Conservation (phyloP, 2,113 vertebrate species). For the Dermatemys mawii region DNA sequence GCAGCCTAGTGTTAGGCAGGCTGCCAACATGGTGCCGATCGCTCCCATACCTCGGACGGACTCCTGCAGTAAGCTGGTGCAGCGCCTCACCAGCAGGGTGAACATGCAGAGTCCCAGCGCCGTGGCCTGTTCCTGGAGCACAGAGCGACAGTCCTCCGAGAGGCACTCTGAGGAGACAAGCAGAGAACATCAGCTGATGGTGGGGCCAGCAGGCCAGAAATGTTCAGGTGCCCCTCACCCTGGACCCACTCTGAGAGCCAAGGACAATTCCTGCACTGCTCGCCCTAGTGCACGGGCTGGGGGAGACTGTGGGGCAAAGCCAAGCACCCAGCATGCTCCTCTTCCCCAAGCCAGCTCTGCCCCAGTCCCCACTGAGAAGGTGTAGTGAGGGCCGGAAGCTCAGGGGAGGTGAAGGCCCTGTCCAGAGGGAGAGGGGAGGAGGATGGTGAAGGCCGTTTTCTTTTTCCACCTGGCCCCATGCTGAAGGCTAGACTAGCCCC, state of each 20-base stretch:
- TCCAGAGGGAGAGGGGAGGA: rapidly evolving
- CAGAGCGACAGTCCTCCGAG: constrained; percentile 85
- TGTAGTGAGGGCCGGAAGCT: not conserved
- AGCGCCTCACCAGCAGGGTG: constrained; percentile 89
- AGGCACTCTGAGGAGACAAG: constrained; percentile 73
- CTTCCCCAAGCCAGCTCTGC: too few relatives aligned
- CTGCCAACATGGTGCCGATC: not conserved
- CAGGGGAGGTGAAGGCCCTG: not conserved
- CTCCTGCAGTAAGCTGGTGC: constrained; percentile 87
- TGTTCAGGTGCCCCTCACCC: not conserved
- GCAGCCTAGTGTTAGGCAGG: too few relatives aligned
- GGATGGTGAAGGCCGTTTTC: not conserved
- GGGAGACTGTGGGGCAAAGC: not conserved
- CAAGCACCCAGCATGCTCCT: not conserved
- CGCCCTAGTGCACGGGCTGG: not conserved
- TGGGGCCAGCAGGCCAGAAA: not conserved
- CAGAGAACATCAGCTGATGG: not conserved
- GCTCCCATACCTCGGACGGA: constrained; percentile 82
- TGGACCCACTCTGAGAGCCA: not conserved
- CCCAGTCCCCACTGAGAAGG: not conserved
- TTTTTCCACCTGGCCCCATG: not conserved
- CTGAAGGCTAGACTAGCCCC: not conserved
- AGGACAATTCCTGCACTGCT: not conserved
- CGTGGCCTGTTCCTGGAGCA: constrained; percentile 92
- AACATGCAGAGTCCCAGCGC: constrained; percentile 94